phyloP scores from a whole-genome alignment of 1,140 invertebrate genomes.

The Chrysomallon squamiferum region DNA sequence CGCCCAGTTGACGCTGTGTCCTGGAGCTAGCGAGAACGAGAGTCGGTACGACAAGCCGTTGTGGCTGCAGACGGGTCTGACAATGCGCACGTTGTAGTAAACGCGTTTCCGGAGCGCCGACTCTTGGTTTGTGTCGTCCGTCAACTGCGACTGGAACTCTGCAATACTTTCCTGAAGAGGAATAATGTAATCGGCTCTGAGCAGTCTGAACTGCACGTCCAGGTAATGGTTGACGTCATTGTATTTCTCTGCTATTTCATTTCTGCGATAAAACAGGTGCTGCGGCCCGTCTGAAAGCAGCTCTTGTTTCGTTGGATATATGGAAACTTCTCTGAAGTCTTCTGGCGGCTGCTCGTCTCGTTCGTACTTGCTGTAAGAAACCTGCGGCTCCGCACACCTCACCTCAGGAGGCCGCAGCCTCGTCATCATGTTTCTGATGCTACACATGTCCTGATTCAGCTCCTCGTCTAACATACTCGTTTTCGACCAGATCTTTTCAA shows the following conservation, averaged over 20 bases:
- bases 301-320: slow-evolving; percentile 52
- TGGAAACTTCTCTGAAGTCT: slow-evolving; percentile 50
- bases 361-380: neutral
- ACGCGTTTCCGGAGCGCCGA: neutral
- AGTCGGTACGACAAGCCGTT: slow-evolving; percentile 41
- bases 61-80: slow-evolving; percentile 40
- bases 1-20: slow-evolving; percentile 53
- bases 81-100: slow-evolving; percentile 42
- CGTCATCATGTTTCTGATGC: neutral
- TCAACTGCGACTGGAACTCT: slow-evolving; percentile 27
- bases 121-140: neutral
- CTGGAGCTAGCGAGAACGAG: slow-evolving; percentile 44
- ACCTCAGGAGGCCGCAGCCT: neutral
- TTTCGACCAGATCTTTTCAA: neutral
- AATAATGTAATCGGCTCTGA: slow-evolving; percentile 74
- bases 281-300: slow-evolving; percentile 29
- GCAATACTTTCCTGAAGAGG: slow-evolving; percentile 62
- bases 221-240: slow-evolving; percentile 74
- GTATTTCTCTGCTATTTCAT: slow-evolving; percentile 71
- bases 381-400: neutral
- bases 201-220: slow-evolving; percentile 77
- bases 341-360: slow-evolving; percentile 37
- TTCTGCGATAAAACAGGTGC: slow-evolving; percentile 67
- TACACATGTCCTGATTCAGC: neutral
- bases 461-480: neutral